These are phyloP conservation scores for Corbicula japonica DNA, from an alignment of 2,888 invertebrate species.

Conservation along the genomic window DNA sequence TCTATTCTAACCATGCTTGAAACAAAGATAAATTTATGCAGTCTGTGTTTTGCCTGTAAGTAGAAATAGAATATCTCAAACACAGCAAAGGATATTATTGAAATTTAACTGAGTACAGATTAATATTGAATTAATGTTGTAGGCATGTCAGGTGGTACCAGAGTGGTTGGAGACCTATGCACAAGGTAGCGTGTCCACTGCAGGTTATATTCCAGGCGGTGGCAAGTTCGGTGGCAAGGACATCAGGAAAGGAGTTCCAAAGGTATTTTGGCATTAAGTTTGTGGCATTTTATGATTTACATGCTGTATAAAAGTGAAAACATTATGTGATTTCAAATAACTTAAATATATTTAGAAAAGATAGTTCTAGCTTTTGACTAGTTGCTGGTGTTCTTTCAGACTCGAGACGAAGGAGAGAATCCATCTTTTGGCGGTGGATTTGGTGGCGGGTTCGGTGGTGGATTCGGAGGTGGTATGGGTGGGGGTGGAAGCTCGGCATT, in stretches of 20 bases:
- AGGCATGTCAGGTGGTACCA: constrained; percentile 93
- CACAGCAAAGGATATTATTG: too few relatives aligned
- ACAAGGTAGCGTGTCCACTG: constrained; percentile 80
- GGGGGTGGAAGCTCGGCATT: constrained; percentile 56
- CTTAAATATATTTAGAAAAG: not conserved
- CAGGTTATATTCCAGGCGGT: constrained; percentile 83
- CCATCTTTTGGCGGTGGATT: constrained; percentile 61
- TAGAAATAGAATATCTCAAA: too few relatives aligned
- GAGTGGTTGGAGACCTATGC: constrained; percentile 90
- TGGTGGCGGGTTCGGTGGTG: constrained; percentile 67
- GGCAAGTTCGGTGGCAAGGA: constrained; percentile 85
- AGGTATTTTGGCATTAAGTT: constrained; percentile 59
- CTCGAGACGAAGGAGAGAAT: constrained; percentile 62
- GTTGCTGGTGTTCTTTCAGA: constrained; percentile 52
- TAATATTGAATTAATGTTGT: too few relatives aligned
- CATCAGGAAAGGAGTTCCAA: constrained; percentile 75
- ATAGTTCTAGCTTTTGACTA: not conserved
- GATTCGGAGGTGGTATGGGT: constrained; percentile 59
- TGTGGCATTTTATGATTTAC: not conserved
- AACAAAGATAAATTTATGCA: too few relatives aligned
- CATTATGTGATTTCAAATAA: not conserved
- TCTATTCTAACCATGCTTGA: too few relatives aligned
- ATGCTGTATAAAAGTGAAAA: not conserved
- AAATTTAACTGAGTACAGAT: too few relatives aligned
- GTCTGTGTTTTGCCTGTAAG: too few relatives aligned